Conservation (phyloP, 2,113 vertebrate species). For the Oenanthe melanoleuca region DNA sequence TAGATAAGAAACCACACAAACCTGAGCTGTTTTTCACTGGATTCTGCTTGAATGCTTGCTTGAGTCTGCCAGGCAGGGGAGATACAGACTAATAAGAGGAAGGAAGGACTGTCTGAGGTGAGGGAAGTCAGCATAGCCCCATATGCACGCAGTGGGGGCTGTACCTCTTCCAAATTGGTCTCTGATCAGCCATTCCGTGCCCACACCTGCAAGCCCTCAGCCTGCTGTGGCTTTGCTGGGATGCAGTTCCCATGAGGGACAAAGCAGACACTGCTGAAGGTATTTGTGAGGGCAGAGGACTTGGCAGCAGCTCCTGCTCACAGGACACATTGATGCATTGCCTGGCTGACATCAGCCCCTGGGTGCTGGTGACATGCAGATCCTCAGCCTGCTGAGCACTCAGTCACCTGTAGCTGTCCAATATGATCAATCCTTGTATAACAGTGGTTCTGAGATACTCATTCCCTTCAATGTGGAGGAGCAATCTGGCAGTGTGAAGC, state of each 20-base stretch:
- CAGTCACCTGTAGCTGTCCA: background rate
- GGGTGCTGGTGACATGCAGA: background rate
- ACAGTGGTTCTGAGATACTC: background rate
- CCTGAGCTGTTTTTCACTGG: background rate
- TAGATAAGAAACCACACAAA: background rate
- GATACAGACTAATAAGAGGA: background rate
- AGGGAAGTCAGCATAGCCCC: background rate
- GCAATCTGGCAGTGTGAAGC: background rate
- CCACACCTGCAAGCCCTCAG: background rate
- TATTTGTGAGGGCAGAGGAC: background rate
- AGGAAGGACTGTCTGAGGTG: background rate
- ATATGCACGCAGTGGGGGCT: fast-evolving
- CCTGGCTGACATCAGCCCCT: background rate
- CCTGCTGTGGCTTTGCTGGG: background rate
- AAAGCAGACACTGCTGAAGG: background rate
- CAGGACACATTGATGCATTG: background rate
- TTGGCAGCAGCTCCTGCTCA: background rate
- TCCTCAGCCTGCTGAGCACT: background rate
- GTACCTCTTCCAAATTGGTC: background rate
- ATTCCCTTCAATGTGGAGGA: background rate
- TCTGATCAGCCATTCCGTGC: background rate
- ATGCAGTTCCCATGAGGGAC: background rate
- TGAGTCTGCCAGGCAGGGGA: background rate
- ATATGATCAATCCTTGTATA: background rate
- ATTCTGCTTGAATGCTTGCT: background rate